Percentiles rank a stretch among this genome's conserved stretches.
Evolutionary conservation across 1,140 invertebrate species (phyloP).

Genomic region (Potamilus streckersoni): DNA sequence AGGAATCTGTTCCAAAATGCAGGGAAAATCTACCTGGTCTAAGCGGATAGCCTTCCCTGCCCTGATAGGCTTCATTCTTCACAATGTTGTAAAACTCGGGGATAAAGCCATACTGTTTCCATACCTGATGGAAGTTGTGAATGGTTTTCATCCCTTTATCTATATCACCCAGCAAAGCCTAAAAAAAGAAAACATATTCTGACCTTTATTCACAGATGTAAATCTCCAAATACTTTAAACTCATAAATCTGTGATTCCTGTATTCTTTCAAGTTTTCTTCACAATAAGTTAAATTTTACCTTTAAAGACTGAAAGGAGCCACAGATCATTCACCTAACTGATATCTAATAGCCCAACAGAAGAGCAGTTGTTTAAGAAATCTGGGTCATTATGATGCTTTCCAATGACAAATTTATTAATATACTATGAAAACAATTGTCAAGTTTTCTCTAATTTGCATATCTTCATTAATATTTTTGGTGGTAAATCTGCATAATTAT

Average conservation of each 20-base stretch:
- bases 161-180: constrained; percentile 81
- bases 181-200: constrained; percentile 45
- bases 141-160: constrained; percentile 91
- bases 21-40: constrained; percentile 74
- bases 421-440: too few relatives aligned
- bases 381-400: too few relatives aligned
- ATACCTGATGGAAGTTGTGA: constrained; percentile 95
- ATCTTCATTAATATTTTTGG: too few relatives aligned
- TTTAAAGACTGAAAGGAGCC: too few relatives aligned
- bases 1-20: not conserved
- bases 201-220: not conserved
- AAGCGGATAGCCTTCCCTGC: constrained; percentile 94
- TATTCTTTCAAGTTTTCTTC: not conserved
- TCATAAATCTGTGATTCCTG: not conserved
- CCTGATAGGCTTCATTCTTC: constrained; percentile 81
- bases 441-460: too few relatives aligned
- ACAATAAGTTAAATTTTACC: too few relatives aligned
- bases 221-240: not conserved
- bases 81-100: constrained; percentile 98
- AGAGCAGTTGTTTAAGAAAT: too few relatives aligned
- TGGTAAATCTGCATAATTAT: too few relatives aligned
- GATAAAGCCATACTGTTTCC: constrained; percentile 95
- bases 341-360: too few relatives aligned
- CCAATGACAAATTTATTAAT: too few relatives aligned
- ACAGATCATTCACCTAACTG: too few relatives aligned